Percentiles rank a stretch among this genome's conserved stretches.
Evolutionary conservation across 2,113 vertebrate genomes (phyloP).

Genomic region (Speoplatyrhinus poulsoni): DNA sequence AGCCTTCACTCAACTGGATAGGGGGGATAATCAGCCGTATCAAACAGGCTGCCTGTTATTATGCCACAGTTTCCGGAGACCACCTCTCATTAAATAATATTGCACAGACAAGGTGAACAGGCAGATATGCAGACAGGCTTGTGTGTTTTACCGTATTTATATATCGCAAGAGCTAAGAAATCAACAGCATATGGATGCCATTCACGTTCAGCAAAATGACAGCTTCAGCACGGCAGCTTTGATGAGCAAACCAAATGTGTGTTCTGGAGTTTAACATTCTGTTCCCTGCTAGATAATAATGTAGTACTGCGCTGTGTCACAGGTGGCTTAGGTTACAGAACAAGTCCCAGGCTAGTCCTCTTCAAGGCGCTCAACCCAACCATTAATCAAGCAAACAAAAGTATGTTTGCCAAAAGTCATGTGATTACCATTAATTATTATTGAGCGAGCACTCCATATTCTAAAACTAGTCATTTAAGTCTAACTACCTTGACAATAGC

Average conservation of each 20-base stretch:
- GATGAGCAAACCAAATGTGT: slow-evolving; percentile 59
- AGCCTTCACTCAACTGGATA: slow-evolving; percentile 53
- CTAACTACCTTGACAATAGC: neutral
- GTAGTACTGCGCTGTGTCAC: slow-evolving; percentile 46
- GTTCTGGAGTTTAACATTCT: slow-evolving; percentile 53
- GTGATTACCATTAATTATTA: slow-evolving; percentile 4
- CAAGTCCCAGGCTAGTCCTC: slow-evolving; percentile 3
- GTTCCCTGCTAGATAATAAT: slow-evolving; percentile 40
- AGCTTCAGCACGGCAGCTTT: slow-evolving; percentile 42
- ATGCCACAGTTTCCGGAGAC: slow-evolving; percentile 44
- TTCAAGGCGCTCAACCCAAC: no score
- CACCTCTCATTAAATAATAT: slow-evolving; percentile 67
- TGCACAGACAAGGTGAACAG: slow-evolving; percentile 63
- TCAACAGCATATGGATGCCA: slow-evolving; percentile 8
- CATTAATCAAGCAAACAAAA: no score
- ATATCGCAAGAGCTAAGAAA: neutral
- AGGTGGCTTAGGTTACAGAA: slow-evolving; percentile 34
- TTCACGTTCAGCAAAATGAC: slow-evolving; percentile 52
- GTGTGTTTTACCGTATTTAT: slow-evolving; percentile 48
- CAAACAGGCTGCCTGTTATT: slow-evolving; percentile 58
- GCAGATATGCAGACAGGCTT: slow-evolving; percentile 41
- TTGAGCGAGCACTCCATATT: slow-evolving; percentile 10
- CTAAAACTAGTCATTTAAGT: neutral
- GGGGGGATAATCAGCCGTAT: slow-evolving; percentile 61
- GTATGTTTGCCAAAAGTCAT: neutral